Percentiles rank a stretch among this genome's conserved stretches.
phyloP scores from a whole-genome alignment of 2,888 invertebrate genomes.

The Rhimphoctona megacephalus region DNA sequence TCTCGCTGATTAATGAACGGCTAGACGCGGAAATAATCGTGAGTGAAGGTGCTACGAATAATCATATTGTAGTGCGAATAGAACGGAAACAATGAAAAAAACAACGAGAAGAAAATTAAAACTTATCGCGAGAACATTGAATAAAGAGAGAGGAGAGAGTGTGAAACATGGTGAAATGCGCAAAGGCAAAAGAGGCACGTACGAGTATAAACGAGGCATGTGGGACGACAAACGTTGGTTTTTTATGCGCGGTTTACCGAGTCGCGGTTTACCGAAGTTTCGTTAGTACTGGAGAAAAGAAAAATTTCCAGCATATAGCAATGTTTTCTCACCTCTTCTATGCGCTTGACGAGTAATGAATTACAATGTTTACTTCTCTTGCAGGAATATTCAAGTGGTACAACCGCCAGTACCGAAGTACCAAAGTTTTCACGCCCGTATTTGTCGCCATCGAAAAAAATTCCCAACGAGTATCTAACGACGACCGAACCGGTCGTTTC shows the following conservation, averaged over 20 bases:
- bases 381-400: conserved; percentile 81
- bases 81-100: conserved; percentile 17
- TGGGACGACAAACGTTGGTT: conserved; percentile 65
- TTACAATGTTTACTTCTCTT: conserved; percentile 40
- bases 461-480: conserved; percentile 91
- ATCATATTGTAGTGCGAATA: conserved; percentile 19
- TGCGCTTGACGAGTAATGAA: conserved; percentile 34
- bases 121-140: conserved; percentile 23
- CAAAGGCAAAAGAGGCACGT: conserved; percentile 59
- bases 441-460: conserved; percentile 90
- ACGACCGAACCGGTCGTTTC: conserved; percentile 83
- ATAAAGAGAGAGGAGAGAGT: conserved; percentile 48
- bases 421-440: conserved; percentile 80
- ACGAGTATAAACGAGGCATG: conserved; percentile 61
- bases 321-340: conserved; percentile 56
- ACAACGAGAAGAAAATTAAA: conserved; percentile 17
- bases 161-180: conserved; percentile 52
- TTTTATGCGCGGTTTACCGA: conserved; percentile 58
- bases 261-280: conserved; percentile 39
- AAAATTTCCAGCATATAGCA: conserved; percentile 34
- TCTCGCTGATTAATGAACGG: conserved; percentile 46
- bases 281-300: conserved; percentile 36
- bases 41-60: conserved; percentile 29
- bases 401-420: conserved; percentile 75
- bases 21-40: conserved; percentile 56